Percentiles rank a stretch among this genome's conserved stretches.
phyloP scores from a whole-genome alignment of 2,113 vertebrate genomes.

The Aspidoscelis tigris region DNA sequence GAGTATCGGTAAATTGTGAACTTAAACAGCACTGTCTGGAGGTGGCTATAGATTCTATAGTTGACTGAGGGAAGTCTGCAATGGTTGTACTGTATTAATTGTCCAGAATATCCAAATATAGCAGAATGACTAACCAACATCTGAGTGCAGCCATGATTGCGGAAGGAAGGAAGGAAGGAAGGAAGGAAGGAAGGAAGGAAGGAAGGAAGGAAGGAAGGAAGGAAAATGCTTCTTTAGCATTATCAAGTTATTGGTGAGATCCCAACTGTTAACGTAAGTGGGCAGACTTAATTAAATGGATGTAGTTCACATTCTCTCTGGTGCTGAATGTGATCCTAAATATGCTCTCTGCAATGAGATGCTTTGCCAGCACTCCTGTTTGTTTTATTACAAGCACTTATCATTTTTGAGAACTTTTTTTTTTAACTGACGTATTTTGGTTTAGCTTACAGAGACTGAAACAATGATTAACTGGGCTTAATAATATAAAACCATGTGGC shows the following conservation, averaged over 20 bases:
- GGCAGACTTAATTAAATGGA: neutral
- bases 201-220: too few species aligned
- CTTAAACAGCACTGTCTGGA: too few species aligned
- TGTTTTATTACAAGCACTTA: slow-evolving; percentile 35
- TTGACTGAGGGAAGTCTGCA: neutral
- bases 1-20: too few species aligned
- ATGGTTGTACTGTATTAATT: neutral
- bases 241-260: neutral
- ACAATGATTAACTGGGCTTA: slow-evolving; percentile 26
- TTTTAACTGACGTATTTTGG: slow-evolving; percentile 38
- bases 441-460: slow-evolving; percentile 5
- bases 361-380: neutral
- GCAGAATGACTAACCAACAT: too few species aligned
- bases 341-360: neutral
- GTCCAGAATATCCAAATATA: neutral
- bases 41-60: neutral
- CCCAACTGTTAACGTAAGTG: neutral
- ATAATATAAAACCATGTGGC: neutral
- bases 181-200: neutral
- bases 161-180: neutral
- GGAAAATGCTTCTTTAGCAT: neutral
- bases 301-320: neutral
- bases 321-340: neutral
- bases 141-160: neutral
- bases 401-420: slow-evolving; percentile 24